Base-by-base conservation (phyloP, 2,888 invertebrate genomes). In the Colostygia pectinataria region DNA sequence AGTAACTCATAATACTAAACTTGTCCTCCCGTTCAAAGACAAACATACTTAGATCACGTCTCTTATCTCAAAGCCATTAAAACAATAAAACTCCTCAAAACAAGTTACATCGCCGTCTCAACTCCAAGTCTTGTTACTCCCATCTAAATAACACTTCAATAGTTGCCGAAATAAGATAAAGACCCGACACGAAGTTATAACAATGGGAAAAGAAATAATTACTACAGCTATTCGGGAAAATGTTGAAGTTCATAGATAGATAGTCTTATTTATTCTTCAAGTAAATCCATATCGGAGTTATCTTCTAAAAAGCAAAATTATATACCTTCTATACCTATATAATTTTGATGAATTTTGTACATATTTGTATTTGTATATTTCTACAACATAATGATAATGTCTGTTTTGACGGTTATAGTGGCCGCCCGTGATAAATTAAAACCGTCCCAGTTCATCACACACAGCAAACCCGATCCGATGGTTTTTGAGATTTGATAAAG, bases 101-200 rank as follows among this genome's bases (percentile, higher is more conserved):
- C 52, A 54, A 60, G 47, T 53, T 56, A 47, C 55, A 52, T 56
- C 52, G 58, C 58, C 48, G 32, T 42, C 52, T 53, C 44, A 43
- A 45, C 43, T 57, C 40, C 43, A 41, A 48, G 47, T 38, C 41
- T 24, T 36, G 25, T 33, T 14, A 33, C 29, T 23, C 41, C 41
- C 44, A 44, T 57, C 42, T 53, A 51, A 59, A 57, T 55, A 56
- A 51, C 57, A 49, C 57, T 55, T 57, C 56, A 58, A 60, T 58
- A 58, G 61, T 57, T 53, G 45, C 44, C 41, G 50, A 53, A 58
- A 57, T 53, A 59, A 59, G 56, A 57, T 57, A 59, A 60, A 39
- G 40, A 43, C 23, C 39, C 29, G 42, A 15, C 40, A 25, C 43
- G 14, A 45, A 52, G 24, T 39, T 34, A 28, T 42, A 42, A 52